Evolutionary conservation across 2,888 invertebrate genomes (phyloP).

Genomic region (Apocheima hispidaria): DNA sequence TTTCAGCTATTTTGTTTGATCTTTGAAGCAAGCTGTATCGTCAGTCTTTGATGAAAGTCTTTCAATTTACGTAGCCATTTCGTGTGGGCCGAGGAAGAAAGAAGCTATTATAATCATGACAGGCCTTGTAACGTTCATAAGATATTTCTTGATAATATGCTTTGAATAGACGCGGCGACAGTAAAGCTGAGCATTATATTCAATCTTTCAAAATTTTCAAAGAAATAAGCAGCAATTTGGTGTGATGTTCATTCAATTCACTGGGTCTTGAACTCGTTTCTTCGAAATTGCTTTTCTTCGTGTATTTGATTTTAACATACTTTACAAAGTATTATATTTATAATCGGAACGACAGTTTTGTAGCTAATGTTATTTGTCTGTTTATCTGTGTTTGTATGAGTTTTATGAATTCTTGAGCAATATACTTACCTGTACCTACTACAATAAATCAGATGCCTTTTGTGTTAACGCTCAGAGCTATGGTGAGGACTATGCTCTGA

Average conservation of each 20-base stretch:
- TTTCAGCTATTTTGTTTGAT: slow-evolving; percentile 46
- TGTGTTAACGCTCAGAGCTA: no score
- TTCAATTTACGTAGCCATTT: slow-evolving; percentile 34
- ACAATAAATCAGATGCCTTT: no score
- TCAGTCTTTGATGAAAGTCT: slow-evolving; percentile 35
- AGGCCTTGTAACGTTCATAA: slow-evolving; percentile 28
- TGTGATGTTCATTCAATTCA: slow-evolving; percentile 20
- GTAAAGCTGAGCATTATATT: slow-evolving; percentile 26
- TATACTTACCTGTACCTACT: neutral
- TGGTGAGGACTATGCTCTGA: neutral
- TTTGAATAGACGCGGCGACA: slow-evolving; percentile 32
- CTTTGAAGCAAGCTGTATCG: slow-evolving; percentile 37
- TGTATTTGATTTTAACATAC: slow-evolving; percentile 5
- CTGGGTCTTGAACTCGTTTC: neutral
- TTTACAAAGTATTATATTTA: neutral
- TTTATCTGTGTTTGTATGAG: neutral
- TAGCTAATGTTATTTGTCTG: neutral
- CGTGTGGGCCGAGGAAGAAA: slow-evolving; percentile 40
- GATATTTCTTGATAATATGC: slow-evolving; percentile 31
- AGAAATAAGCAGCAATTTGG: slow-evolving; percentile 30
- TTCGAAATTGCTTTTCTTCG: slow-evolving; percentile 11
- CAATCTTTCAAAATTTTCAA: slow-evolving; percentile 22
- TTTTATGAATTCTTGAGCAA: neutral
- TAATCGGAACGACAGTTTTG: neutral
- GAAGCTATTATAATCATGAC: slow-evolving; percentile 29